These are phyloP conservation scores for Elachura formosa DNA, from an alignment of 2,113 vertebrate genomes.

Conservation along the genomic window DNA sequence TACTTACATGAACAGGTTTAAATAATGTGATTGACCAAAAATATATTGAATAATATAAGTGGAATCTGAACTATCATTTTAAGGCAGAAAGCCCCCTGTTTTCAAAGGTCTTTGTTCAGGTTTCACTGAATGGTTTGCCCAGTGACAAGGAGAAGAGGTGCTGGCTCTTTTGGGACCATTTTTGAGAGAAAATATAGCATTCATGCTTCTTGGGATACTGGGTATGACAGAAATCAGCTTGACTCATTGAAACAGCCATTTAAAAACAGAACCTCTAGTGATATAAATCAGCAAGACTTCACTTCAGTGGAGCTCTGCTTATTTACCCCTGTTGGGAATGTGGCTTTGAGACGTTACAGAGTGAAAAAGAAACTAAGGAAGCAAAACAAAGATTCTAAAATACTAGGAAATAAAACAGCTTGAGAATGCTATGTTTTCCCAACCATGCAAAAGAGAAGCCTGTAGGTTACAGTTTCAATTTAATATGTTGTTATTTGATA, in stretches of 20 bases:
- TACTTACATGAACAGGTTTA: not conserved
- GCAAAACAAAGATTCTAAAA: constrained; percentile 9
- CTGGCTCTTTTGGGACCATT: not conserved
- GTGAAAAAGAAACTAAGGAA: constrained; percentile 6
- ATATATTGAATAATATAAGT: not conserved
- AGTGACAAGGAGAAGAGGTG: not conserved
- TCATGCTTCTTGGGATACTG: not conserved
- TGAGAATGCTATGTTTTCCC: not conserved
- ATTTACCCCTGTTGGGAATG: constrained; percentile 8
- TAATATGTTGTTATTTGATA: not conserved
- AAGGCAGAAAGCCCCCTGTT: not conserved
- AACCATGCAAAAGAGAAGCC: not conserved
- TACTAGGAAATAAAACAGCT: constrained; percentile 17
- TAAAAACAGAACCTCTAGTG: not conserved
- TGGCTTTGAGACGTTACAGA: not conserved
- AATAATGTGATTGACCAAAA: not conserved
- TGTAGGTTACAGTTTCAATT: not conserved
- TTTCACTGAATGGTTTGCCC: not conserved
- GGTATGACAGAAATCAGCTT: not conserved
- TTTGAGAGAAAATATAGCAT: not conserved
- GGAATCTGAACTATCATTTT: not conserved
- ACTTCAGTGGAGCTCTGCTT: not conserved
- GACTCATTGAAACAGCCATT: not conserved
- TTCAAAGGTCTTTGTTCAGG: not conserved
- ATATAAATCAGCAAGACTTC: constrained; percentile 14